phyloP scores from a whole-genome alignment of 2,888 invertebrate species.

The Muscina levida region DNA sequence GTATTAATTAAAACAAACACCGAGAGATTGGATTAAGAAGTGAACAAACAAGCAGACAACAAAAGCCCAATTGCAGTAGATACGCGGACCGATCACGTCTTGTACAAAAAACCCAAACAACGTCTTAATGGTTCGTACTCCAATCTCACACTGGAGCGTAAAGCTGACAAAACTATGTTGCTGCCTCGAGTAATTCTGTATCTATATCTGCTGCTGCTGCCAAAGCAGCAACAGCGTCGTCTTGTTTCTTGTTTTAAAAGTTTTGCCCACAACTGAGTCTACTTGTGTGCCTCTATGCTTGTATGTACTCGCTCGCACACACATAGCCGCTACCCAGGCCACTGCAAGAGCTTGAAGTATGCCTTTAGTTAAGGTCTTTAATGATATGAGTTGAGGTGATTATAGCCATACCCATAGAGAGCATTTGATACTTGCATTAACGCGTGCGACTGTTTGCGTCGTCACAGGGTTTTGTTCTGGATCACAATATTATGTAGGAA shows the following conservation, averaged over 20 bases:
- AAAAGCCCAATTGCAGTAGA: neutral
- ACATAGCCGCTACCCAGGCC: conserved; percentile 5
- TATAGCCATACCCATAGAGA: neutral
- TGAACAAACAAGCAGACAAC: neutral
- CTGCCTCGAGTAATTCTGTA: conserved; percentile 51
- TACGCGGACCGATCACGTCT: conserved; percentile 58
- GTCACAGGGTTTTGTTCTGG: neutral
- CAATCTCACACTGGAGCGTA: conserved; percentile 65
- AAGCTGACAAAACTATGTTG: conserved; percentile 54
- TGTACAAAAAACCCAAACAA: conserved; percentile 46
- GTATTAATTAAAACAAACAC: conserved; percentile 64
- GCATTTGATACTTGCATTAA: neutral
- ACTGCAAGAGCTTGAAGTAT: conserved; percentile 59
- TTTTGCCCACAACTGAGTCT: conserved; percentile 16
- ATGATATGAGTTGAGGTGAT: conserved; percentile 12
- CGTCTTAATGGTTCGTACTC: conserved; percentile 64
- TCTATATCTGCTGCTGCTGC: conserved; percentile 57
- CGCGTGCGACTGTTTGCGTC: no score
- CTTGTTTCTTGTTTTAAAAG: conserved; percentile 46
- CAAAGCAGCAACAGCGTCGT: conserved; percentile 16
- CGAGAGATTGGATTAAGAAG: conserved; percentile 27
- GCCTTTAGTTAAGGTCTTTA: conserved; percentile 38
- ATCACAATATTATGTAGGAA: neutral
- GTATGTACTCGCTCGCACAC: no score
- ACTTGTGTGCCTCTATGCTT: neutral